These are phyloP conservation scores for Acanthis flammea DNA, from an alignment of 2,797 vertebrate species.

Conservation along the genomic window DNA sequence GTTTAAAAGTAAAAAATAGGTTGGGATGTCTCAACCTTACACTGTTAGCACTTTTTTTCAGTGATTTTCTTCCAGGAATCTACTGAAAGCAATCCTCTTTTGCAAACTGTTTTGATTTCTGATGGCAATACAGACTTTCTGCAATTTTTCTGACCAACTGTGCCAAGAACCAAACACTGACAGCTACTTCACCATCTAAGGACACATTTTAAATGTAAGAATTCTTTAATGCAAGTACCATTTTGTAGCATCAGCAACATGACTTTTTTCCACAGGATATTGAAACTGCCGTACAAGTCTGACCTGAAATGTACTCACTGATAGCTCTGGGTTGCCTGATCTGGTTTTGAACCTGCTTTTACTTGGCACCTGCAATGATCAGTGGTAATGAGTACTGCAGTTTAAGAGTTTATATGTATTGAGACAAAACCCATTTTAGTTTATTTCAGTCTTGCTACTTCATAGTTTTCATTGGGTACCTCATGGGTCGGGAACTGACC, in stretches of 20 bases:
- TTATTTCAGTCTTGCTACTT: neutral
- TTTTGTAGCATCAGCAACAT: neutral
- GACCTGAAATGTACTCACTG: neutral
- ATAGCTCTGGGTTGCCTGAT: neutral
- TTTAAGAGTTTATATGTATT: neutral
- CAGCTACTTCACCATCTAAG: neutral
- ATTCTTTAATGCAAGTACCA: neutral
- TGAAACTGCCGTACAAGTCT: neutral
- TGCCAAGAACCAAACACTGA: neutral
- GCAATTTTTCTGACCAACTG: neutral
- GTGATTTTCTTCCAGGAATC: neutral
- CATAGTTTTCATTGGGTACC: neutral
- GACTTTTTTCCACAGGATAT: neutral
- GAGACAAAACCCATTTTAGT: neutral
- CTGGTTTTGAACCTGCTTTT: neutral
- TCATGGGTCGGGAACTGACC: neutral
- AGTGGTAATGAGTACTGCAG: neutral
- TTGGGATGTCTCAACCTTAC: neutral
- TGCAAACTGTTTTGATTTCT: neutral
- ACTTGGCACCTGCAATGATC: neutral
- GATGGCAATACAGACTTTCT: neutral
- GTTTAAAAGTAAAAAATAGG: conserved; percentile 13
- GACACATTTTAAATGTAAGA: neutral
- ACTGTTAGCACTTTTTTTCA: neutral
- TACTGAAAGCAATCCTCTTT: neutral